Evolutionary conservation across 1,140 invertebrate species (phyloP).

Genomic region (Pachypsylla venusta): DNA sequence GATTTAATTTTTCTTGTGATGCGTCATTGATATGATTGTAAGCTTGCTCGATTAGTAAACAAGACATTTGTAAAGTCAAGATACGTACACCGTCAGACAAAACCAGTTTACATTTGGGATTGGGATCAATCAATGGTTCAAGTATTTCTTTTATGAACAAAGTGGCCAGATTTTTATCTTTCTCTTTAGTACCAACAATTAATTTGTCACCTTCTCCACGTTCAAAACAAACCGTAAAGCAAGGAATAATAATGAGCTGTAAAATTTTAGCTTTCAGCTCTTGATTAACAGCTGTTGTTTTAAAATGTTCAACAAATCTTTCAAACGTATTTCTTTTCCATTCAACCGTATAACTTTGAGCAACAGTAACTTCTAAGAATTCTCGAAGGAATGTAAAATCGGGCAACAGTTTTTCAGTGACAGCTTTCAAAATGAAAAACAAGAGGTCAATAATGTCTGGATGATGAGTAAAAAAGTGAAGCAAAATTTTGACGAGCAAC

Average conservation of each 20-base stretch:
- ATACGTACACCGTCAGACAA: constrained; percentile 71
- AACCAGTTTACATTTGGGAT: background rate
- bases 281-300: constrained; percentile 54
- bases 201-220: constrained; percentile 75
- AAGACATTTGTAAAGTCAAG: constrained; percentile 85
- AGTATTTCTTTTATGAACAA: constrained; percentile 51
- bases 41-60: constrained; percentile 85
- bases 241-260: constrained; percentile 89
- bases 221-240: constrained; percentile 87
- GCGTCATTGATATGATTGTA: constrained; percentile 91
- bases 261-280: constrained; percentile 84
- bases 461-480: constrained; percentile 85
- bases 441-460: constrained; percentile 80
- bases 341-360: constrained; percentile 78
- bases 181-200: constrained; percentile 72
- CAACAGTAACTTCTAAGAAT: constrained; percentile 86
- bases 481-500: constrained; percentile 73
- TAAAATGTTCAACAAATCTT: constrained; percentile 83
- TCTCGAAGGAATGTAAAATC: constrained; percentile 82
- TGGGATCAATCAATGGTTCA: background rate
- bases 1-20: constrained; percentile 76
- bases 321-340: constrained; percentile 95
- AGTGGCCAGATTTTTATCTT: constrained; percentile 86
- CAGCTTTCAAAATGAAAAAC: constrained; percentile 76
- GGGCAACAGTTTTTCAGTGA: constrained; percentile 76